Evolutionary conservation across 2,888 invertebrate genomes (phyloP), one percentile per base, ranked within the genome.

Genomic region (Sminthurinus aureus): DNA sequence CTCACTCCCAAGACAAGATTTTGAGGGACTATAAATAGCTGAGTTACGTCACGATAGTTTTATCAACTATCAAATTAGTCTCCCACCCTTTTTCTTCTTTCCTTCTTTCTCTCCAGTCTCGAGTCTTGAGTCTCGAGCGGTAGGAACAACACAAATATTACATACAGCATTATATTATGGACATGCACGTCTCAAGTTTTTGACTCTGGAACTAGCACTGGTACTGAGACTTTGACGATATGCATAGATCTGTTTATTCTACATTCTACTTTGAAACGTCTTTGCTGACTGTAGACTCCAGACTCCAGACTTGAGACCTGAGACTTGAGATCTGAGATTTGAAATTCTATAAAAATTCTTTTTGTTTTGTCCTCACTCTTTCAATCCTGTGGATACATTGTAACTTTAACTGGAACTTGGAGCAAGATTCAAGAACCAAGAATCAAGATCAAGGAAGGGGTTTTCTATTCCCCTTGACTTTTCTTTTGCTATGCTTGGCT

Each of bases 61-160:
- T 71, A 80, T 80, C 80, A 80, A 80, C 80, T 80, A 80, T 80
- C 80, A 80, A 80, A 80, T 80, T 80, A 80, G 80, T 80, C 80
- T 80, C 80, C 80, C 80, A 79, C 79, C 80, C 79, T 69, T 79
- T 79, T 79, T 79, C 64, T n/a, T 20, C 20, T 71, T 24, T 20
- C 24, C 11, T 71, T 11, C 52, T 52, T 52, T 52, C 13, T 13
- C 52, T 8, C 13, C 52, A n/a, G 52, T 52, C 52, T 52, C 13
- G 52, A 13, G 52, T 52, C 52, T 52, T 52, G 8, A 11, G 8
- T 13, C 9, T 8, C 52, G 8, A 52, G 13, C 52, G 52, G 13
- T 52, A 52, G 52, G 52, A 13, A 52, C 13, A 11, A 13, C 13
- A 52, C 13, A 13, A 52, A 13, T 52, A 52, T 52, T 52, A n/a